Percentiles rank a stretch among this genome's conserved stretches.
phyloP scores from a whole-genome alignment of 2,113 vertebrate species.

The Rhipidura dahli region DNA sequence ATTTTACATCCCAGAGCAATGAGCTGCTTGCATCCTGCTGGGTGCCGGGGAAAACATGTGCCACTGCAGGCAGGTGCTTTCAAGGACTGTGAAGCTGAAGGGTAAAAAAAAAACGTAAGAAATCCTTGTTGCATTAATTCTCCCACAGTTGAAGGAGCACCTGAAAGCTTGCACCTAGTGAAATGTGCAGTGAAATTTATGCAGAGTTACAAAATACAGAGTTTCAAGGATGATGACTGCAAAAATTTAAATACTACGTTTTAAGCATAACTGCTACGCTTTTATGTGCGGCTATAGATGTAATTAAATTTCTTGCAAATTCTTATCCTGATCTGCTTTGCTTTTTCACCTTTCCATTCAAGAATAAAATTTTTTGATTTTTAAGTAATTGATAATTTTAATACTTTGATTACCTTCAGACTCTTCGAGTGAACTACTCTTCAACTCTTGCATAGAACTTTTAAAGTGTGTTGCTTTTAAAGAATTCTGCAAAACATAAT shows the following conservation, averaged over 20 bases:
- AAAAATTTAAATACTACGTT: background rate
- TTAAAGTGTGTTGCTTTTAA: background rate
- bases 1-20: background rate
- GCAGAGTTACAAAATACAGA: background rate
- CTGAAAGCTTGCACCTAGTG: background rate
- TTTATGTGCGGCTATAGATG: background rate
- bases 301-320: background rate
- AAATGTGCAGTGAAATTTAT: background rate
- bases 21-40: background rate
- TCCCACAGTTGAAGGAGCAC: background rate
- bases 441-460: background rate
- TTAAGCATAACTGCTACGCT: background rate
- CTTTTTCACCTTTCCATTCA: background rate
- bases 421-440: background rate
- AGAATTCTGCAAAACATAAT: background rate
- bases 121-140: background rate
- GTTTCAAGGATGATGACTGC: background rate
- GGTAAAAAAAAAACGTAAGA: background rate
- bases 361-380: background rate
- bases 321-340: background rate
- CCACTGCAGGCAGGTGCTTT: background rate
- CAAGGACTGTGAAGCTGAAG: background rate
- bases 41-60: background rate
- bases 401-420: background rate
- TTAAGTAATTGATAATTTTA: background rate